Percentiles rank a stretch among this genome's conserved stretches.
Evolutionary conservation across 2,113 vertebrate genomes (phyloP).

Genomic region (Trinectes maculatus): DNA sequence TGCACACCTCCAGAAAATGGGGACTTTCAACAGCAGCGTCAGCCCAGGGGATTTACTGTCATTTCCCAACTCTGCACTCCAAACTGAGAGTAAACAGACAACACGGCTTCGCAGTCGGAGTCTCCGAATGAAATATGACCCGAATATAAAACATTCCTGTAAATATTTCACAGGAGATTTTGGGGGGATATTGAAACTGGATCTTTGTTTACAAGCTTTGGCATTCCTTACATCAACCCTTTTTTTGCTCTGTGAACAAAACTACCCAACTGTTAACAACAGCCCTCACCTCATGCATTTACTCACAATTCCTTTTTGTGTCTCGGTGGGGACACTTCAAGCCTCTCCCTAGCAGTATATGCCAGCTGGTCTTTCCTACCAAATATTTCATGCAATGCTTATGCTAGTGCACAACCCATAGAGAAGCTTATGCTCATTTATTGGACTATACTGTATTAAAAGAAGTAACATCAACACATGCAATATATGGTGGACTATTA

Average conservation of each 20-base stretch:
- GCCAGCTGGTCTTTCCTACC: not conserved
- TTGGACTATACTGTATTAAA: not conserved
- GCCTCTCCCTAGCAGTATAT: not conserved
- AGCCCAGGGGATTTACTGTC: constrained; percentile 31
- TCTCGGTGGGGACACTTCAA: not conserved
- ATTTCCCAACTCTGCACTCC: constrained; percentile 44
- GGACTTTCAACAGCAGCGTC: constrained; percentile 27
- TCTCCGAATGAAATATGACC: constrained; percentile 33
- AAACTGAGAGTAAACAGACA: constrained; percentile 53
- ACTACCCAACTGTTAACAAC: not conserved
- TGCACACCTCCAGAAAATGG: constrained; percentile 40
- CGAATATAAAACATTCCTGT: constrained; percentile 40
- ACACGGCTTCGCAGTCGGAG: constrained; percentile 44
- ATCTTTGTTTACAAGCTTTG: constrained; percentile 27
- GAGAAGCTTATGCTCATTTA: not conserved
- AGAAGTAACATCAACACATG: too few species aligned
- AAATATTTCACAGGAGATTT: constrained; percentile 40
- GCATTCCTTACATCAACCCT: constrained; percentile 7
- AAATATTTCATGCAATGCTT: not conserved
- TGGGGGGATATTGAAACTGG: constrained; percentile 12
- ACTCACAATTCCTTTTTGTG: not conserved
- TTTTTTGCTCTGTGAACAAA: constrained; percentile 12
- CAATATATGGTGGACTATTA: not conserved
- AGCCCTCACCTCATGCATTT: not conserved
- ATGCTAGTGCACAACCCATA: not conserved